These are phyloP conservation scores for Pandemis cinnamomeana DNA, from an alignment of 2,888 invertebrate genomes.

Conservation along the genomic window DNA sequence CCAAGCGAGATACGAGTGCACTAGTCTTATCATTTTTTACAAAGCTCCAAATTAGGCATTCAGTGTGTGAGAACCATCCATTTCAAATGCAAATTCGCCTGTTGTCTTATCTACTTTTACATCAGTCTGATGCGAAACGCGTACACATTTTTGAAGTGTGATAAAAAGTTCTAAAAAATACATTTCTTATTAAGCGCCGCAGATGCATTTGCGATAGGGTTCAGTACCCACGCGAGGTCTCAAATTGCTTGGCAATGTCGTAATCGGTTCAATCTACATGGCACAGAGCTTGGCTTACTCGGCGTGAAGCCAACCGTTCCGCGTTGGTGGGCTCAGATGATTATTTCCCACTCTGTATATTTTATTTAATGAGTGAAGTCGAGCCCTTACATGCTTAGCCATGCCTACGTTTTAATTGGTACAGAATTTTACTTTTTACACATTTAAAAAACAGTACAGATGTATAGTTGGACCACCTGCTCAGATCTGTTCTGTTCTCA, in stretches of 20 bases:
- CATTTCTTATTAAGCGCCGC: constrained; percentile 14
- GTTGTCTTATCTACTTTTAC: constrained; percentile 42
- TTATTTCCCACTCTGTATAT: constrained; percentile 75
- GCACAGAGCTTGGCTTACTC: constrained; percentile 65
- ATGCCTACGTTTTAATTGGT: constrained; percentile 61
- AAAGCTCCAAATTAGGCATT: constrained; percentile 27
- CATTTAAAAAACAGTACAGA: constrained; percentile 4
- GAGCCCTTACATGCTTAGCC: constrained; percentile 58
- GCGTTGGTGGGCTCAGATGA: constrained; percentile 68
- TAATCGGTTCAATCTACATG: constrained; percentile 74
- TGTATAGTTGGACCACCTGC: neutral
- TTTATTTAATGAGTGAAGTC: constrained; percentile 65
- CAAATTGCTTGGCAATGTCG: constrained; percentile 68
- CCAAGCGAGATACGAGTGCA: too few relatives aligned
- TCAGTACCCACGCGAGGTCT: constrained; percentile 57
- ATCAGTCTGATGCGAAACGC: constrained; percentile 5
- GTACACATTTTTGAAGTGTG: constrained; percentile 7
- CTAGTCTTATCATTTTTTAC: neutral
- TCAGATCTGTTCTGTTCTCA: too few relatives aligned
- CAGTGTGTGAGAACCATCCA: constrained; percentile 44
- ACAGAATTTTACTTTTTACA: constrained; percentile 49
- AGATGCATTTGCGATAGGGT: constrained; percentile 48
- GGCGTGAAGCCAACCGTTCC: constrained; percentile 78
- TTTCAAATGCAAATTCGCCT: constrained; percentile 44
- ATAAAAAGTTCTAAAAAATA: constrained; percentile 13